Percentiles rank a stretch among this genome's conserved stretches.
Conservation (phyloP, 92 coral and sea anemone genomes). For the Diadumene lineata region DNA sequence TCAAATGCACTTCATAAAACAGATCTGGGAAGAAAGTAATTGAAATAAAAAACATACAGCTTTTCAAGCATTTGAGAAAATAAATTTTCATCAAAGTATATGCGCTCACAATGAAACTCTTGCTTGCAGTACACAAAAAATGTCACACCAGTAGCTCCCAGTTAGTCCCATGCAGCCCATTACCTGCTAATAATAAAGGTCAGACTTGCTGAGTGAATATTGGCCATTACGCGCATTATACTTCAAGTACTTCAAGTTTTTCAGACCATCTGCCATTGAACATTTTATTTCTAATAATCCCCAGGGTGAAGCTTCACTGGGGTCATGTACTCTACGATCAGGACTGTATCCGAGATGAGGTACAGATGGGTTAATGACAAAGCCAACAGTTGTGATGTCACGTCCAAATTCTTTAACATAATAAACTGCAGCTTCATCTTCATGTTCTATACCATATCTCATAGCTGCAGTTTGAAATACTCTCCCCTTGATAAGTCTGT, state of each 20-base stretch:
- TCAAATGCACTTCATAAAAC: no score
- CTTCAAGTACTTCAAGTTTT: slow-evolving; percentile 18
- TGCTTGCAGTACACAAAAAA: slow-evolving; percentile 32
- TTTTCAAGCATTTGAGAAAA: slow-evolving; percentile 14
- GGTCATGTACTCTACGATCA: slow-evolving; percentile 54
- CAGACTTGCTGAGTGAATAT: slow-evolving; percentile 8
- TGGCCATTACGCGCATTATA: slow-evolving; percentile 19
- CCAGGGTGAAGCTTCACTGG: slow-evolving; percentile 34
- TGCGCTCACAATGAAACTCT: slow-evolving; percentile 34
- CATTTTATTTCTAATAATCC: slow-evolving; percentile 51
- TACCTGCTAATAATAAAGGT: slow-evolving; percentile 37
- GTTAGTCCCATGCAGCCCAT: slow-evolving; percentile 34
- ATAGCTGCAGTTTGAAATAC: slow-evolving; percentile 47
- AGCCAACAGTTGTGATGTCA: slow-evolving; percentile 19
- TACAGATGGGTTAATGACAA: slow-evolving; percentile 34
- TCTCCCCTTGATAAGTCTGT: slow-evolving; percentile 23
- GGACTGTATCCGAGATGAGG: slow-evolving; percentile 54
- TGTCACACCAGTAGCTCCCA: slow-evolving; percentile 30
- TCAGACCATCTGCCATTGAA: slow-evolving; percentile 28
- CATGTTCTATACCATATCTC: slow-evolving; percentile 46
- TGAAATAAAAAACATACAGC: slow-evolving; percentile 41
- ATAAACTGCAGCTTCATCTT: slow-evolving; percentile 46
- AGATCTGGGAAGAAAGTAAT: slow-evolving; percentile 15
- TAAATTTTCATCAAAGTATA: slow-evolving; percentile 25
- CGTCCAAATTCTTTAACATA: slow-evolving; percentile 13